Base-by-base conservation (phyloP, 2,113 vertebrate species). In the Carassius carassius region DNA sequence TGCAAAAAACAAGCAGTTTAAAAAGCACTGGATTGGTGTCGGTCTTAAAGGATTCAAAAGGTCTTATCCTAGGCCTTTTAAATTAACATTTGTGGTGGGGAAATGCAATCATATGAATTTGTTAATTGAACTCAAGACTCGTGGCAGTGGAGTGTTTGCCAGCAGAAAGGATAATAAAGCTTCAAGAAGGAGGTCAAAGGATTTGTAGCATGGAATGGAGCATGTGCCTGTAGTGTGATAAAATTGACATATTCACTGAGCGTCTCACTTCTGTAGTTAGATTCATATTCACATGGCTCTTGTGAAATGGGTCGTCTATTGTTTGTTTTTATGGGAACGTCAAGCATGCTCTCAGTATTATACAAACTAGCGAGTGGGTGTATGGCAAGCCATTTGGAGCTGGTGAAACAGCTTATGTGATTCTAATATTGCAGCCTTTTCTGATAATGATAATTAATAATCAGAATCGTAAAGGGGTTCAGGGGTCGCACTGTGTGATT, bases 111-210 rank as follows among this genome's bases (percentile, higher is more conserved):
- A 82, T 84, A 81, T 37, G 6, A 75, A 78, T 81, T 82, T 67
- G 51, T 86, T 88, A 88, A 86, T 88, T 88, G 82, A 88, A 86
- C 87, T 82, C 54, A 44, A 81, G 70, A 73, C 72, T 81, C 77
- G 62, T 81, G 84, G 77, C 84, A 56, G 51, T 41, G 49, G 41
- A 83, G 85, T 32, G 72, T 69, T 81, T 88, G 78, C 72, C 85
- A 86, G 82, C 41, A 63, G 41, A 49, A 56, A 73, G 72, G 81
- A 81, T 88, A 86, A 88, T 86, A 84, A 56, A 81, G 84, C 77
- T 79, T 86, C 25, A 14, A 60, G 87, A 88, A 88, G 41, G 87
- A 88, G 87, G 87, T 88, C 84, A 88, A 76, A 81, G 84, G 84
- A 88, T 88, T 88, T 88, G 87, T 84, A 84, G 81, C 56, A 75